phyloP scores from a whole-genome alignment of 2,113 vertebrate genomes.

The Aviceda subcristata region DNA sequence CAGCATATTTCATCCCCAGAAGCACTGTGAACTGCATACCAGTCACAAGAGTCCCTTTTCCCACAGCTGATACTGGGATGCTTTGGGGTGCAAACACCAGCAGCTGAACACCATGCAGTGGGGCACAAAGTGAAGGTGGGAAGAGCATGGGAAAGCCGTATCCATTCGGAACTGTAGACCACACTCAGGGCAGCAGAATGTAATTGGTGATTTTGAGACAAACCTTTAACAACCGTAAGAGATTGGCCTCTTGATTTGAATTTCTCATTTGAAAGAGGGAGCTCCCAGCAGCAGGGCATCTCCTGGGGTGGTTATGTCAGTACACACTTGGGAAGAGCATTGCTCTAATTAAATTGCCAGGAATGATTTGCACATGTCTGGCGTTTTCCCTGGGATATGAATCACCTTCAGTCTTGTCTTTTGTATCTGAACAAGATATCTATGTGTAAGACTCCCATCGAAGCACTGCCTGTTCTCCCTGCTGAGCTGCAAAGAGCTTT shows the following conservation, averaged over 20 bases:
- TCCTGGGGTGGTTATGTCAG: neutral
- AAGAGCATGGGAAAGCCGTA: neutral
- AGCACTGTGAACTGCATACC: neutral
- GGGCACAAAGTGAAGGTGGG: neutral
- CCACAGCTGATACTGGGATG: neutral
- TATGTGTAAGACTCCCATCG: neutral
- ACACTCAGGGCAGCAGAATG: fast-evolving
- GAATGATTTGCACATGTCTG: fast-evolving
- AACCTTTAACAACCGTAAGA: neutral
- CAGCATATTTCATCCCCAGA: neutral
- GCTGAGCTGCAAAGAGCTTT: neutral
- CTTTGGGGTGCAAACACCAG: neutral
- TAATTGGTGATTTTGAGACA: neutral
- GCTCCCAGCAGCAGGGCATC: neutral
- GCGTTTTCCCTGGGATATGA: neutral
- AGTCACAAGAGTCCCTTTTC: neutral
- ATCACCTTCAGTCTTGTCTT: neutral
- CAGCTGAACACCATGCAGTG: neutral
- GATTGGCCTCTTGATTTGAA: neutral
- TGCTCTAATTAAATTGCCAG: neutral
- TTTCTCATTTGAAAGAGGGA: neutral
- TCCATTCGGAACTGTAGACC: fast-evolving
- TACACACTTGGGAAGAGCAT: neutral
- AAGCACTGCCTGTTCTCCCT: neutral
- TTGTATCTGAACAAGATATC: neutral